Conservation (phyloP, 2,888 invertebrate genomes). For the Platynereis dumerilii region DNA sequence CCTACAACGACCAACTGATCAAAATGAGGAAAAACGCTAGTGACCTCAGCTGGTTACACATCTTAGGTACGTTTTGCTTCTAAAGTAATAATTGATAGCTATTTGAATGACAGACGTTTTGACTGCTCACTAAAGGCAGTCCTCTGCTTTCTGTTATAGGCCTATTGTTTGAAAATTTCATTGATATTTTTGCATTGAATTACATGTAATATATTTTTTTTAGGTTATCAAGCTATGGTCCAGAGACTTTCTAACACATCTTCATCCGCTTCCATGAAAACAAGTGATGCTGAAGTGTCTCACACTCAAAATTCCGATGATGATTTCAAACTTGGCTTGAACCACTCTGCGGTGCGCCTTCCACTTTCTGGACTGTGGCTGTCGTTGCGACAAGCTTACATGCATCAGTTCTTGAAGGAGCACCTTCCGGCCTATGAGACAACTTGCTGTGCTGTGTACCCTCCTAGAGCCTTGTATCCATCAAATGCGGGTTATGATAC, state of each 20-base stretch:
- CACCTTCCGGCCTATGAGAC: conserved; percentile 48
- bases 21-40: conserved; percentile 46
- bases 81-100: too few species aligned
- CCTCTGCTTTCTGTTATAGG: not conserved
- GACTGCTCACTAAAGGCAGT: not conserved
- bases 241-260: conserved; percentile 45
- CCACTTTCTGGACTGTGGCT: conserved; percentile 44
- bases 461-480: conserved; percentile 45
- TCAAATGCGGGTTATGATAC: conserved; percentile 23
- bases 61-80: conserved; percentile 51
- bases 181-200: too few species aligned
- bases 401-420: conserved; percentile 51
- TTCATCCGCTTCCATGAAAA: conserved; percentile 18
- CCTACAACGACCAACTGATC: conserved; percentile 56
- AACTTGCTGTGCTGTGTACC: conserved; percentile 53
- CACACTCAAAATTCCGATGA: conserved; percentile 37
- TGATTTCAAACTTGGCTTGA: conserved; percentile 49
- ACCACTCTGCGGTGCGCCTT: conserved; percentile 52
- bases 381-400: conserved; percentile 44
- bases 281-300: not conserved
- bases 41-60: conserved; percentile 57
- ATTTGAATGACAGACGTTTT: not conserved
- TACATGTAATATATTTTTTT: too few species aligned
- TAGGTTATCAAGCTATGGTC: conserved; percentile 59
- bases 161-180: too few species aligned